Percentiles rank a stretch among this genome's conserved stretches.
These are phyloP conservation scores for Dasypus novemcinctus DNA, from an alignment of 2,113 vertebrate genomes.

Conservation along the genomic window DNA sequence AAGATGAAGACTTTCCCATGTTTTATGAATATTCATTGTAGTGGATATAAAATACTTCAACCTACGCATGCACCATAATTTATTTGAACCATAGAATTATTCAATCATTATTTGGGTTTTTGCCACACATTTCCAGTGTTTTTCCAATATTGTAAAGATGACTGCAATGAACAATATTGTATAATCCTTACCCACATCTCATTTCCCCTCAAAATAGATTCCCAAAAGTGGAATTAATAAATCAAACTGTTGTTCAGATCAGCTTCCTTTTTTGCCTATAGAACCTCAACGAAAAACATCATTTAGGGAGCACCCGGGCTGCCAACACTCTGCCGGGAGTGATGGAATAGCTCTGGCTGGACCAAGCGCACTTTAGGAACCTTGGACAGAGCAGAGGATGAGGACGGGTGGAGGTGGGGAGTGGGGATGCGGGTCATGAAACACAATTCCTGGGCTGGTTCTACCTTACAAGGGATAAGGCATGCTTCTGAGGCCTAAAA, in stretches of 20 bases:
- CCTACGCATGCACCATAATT: background rate
- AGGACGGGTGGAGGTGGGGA: background rate
- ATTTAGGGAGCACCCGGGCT: background rate
- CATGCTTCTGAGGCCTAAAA: background rate
- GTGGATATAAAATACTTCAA: background rate
- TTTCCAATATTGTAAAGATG: background rate
- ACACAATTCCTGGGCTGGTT: background rate
- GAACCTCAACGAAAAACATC: background rate
- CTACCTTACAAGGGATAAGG: background rate
- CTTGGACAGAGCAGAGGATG: background rate
- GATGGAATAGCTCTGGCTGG: background rate
- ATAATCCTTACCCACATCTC: background rate
- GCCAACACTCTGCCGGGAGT: background rate
- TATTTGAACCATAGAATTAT: background rate
- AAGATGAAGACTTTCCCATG: background rate
- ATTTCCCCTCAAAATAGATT: background rate
- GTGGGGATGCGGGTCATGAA: background rate
- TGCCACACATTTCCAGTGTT: background rate
- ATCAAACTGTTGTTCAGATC: background rate
- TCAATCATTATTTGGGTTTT: background rate
- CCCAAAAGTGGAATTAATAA: background rate
- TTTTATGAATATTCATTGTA: background rate
- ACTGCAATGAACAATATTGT: background rate
- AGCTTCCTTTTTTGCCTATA: background rate
- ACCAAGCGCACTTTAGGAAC: background rate